Evolutionary conservation across 64 coral and sea anemone genomes (phyloP), one percentile per base, ranked within the genome.

Genomic region (Trachythela sp.): DNA sequence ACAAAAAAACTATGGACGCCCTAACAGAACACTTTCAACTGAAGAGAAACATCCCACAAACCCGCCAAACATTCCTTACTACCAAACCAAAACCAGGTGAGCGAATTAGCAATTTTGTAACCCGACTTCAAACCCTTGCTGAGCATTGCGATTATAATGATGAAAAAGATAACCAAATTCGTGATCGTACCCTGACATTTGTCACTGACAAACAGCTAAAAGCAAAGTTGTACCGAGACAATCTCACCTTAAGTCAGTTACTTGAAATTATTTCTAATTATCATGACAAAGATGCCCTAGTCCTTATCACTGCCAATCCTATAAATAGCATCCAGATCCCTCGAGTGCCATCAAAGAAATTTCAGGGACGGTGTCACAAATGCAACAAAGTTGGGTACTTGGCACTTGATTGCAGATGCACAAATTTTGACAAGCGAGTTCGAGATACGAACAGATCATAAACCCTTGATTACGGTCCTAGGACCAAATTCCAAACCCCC

Each of bases 331-430:
- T 54, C 20, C 1, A 52, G 13, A 52, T 0, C 1, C 1, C 80
- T 37, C 86, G 93, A 68, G 92, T 14, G 84, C 17, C 50, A n/a
- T 13, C 32, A 6, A 58, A 22, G n/a, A 88, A 92, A 84, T 88
- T 88, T 49, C 70, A 92, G 56, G 76, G 91, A 0, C 29, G 85
- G 38, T 92, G 85, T 40, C 88, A 56, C 5, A 48, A 29, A 32
- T 92, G 85, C 84, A 30, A 84, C 85, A 92, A 31, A 32, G 26
- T 68, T 17, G 85, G 86, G 34, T 86, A 88, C 31, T 13, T 56
- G 37, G 80, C 86, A 7, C 71, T 33, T 35, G 91, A 92, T 86
- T 92, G 91, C 43, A 41, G 86, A 14, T 92, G 90, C 39, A 83
- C n/a, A n/a, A n/a, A n/a, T n/a, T n/a, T n/a, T n/a, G n/a, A n/a